Evolutionary conservation across 2,888 invertebrate genomes (phyloP), one percentile per base, ranked within the genome.

Genomic region (Ectobius pallidus): DNA sequence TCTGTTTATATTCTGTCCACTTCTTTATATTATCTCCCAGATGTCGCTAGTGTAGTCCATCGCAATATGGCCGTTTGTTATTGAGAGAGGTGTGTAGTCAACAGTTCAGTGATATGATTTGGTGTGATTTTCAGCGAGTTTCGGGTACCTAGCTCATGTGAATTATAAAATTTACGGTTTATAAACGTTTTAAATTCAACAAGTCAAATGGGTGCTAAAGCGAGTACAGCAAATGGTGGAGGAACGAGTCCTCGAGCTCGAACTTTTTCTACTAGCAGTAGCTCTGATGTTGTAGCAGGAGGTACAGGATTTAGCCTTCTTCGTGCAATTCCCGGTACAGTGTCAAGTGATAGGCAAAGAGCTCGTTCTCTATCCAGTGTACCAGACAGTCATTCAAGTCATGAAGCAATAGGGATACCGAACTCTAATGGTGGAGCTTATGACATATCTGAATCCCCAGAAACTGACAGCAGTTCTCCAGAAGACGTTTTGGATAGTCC

Each of bases 361-460:
- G 94, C 94, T 67, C 87, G 94, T 76, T 93, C 93, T 42, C 83
- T 94, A 78, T 93, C 93, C 71, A 93, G 93, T 72, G 94, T 94
- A 77, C 94, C 94, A 18, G 94, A 93, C 81, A 85, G 93, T 77
- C 82, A 83, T 16, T 81, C 83, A 18, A 80, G 81, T 16, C 83
- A 88, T 79, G 90, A 90, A 80, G 87, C 87, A 62, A 87, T 88
- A 73, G 86, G 87, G 69, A 88, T 88, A 79, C 88, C 90, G 69
- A 76, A 71, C 68, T 85, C 89, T n/a, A 88, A 88, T 79, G 81
- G 81, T 30, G 86, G 86, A 77, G 89, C 87, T 78, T 89, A 88
- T 79, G 89, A 89, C 79, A 89, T 86, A 73, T 89, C 86, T 49
- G 89, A 87, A 76, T 90, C 86, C 74, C 88, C 85, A 70, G 92